A percentile compares a stretch with the other conserved stretches of the same genome.
Conservation (phyloP, 1,140 invertebrate species). For the Antheraea mylitta region DNA sequence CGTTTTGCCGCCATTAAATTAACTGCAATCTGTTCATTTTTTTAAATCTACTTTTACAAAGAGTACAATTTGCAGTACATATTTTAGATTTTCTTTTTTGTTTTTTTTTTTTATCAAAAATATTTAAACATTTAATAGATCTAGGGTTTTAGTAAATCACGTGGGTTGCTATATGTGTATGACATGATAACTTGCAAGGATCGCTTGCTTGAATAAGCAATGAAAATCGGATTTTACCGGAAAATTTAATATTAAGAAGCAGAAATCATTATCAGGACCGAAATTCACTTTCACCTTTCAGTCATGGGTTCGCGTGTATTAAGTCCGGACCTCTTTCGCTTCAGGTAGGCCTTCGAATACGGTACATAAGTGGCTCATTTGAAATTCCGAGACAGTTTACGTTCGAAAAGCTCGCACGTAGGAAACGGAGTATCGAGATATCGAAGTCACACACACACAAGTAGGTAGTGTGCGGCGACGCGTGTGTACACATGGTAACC, state of each 20-base stretch:
- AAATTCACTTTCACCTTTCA: constrained; percentile 66
- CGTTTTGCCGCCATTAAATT: constrained; percentile 45
- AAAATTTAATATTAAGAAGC: constrained; percentile 75
- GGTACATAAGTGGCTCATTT: constrained; percentile 77
- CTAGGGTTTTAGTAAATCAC: no score
- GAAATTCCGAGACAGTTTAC: constrained; percentile 76
- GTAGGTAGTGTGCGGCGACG: constrained; percentile 11
- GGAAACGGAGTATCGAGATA: constrained; percentile 51
- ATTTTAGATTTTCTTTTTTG: constrained; percentile 12
- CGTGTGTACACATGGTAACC: constrained; percentile 20
- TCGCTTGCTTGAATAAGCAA: constrained; percentile 60
- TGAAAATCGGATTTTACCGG: constrained; percentile 72
- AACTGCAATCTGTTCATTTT: constrained; percentile 43
- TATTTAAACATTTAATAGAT: no score
- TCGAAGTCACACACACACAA: constrained; percentile 45
- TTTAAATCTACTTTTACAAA: constrained; percentile 27
- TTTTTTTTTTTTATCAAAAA: no score
- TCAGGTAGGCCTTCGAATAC: constrained; percentile 74
- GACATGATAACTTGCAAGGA: no score
- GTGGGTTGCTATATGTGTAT: no score
- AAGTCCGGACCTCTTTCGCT: constrained; percentile 66
- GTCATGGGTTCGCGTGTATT: constrained; percentile 73
- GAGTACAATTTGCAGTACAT: constrained; percentile 27
- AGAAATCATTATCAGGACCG: constrained; percentile 73
- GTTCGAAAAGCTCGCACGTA: constrained; percentile 70